A percentile compares a stretch with the other conserved stretches of the same genome.
These are phyloP conservation scores for Agonum fuliginosum DNA, from an alignment of 2,888 invertebrate genomes.

Conservation along the genomic window DNA sequence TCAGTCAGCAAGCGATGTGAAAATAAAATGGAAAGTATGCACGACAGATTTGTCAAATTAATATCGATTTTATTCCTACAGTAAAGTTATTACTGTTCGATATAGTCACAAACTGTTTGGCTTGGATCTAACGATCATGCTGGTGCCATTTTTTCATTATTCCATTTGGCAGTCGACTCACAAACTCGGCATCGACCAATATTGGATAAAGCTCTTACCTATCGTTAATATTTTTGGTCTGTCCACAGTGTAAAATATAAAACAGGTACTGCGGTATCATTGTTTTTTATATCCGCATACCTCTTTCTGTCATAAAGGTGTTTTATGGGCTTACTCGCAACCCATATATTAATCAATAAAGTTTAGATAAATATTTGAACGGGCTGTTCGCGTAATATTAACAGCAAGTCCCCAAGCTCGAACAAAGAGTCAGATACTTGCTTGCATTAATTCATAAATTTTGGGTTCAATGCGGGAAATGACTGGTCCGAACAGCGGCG, in stretches of 20 bases:
- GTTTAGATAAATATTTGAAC: conserved; percentile 52
- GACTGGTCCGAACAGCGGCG: conserved; percentile 7
- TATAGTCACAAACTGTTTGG: neutral
- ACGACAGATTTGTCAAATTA: conserved; percentile 36
- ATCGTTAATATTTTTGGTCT: conserved; percentile 19
- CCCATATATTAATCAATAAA: conserved; percentile 45
- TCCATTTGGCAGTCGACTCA: neutral
- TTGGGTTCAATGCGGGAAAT: conserved; percentile 36
- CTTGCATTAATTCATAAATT: conserved; percentile 28
- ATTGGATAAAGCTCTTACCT: conserved; percentile 21
- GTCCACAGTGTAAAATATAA: conserved; percentile 46
- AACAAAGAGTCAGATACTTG: conserved; percentile 22
- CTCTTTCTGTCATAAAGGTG: conserved; percentile 48
- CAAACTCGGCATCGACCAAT: neutral
- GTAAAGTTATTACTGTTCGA: neutral
- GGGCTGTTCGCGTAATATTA: neutral
- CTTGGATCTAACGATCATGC: neutral
- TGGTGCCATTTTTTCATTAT: conserved; percentile 20
- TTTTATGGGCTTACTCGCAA: conserved; percentile 45
- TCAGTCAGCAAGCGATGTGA: conserved; percentile 18
- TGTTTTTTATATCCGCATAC: conserved; percentile 46
- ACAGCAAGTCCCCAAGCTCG: neutral
- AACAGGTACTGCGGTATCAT: conserved; percentile 49
- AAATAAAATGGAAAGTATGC: conserved; percentile 21
- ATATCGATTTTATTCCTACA: conserved; percentile 32